Evolutionary conservation across 2,888 invertebrate genomes (phyloP), one percentile per base, ranked within the genome.

Genomic region (Phasia obesa): DNA sequence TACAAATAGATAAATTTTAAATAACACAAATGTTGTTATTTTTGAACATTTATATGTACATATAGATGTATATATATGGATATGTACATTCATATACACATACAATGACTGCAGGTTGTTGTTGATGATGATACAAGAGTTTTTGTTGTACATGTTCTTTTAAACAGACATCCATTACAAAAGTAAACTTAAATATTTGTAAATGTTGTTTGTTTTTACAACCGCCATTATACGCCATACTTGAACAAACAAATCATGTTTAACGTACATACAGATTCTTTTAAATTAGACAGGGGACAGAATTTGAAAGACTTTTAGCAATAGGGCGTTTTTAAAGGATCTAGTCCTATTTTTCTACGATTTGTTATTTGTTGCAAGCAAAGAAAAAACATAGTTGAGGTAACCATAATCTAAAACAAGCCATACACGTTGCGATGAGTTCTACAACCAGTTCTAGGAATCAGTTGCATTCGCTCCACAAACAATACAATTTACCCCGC

Each of bases 101-200:
- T 42, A 51, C 35, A 42, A 70, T 78, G 31, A 47, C 74, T 69
- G 82, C 74, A 70, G 65, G 74, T 70, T 78, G 53, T 75, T 78
- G 31, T 53, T 62, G 49, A 59, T 59, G 35, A 57, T 60, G 21
- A 23, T 17, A 25, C 7, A 15, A 2, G 1, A 59, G 31, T 47
- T 69, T 19, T 74, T 59, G 69, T 60, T 69, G 53, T 79, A 47
- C 19, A 42, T 73, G 64, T 67, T 57, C 25, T 70, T 44, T 70
- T 64, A 77, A 79, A 62, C 82, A 86, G 84, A 84, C 84, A 86
- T 76, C 84, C 84, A 86, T 81, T 84, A 85, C 64, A 74, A 81
- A 85, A 85, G 79, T 69, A 85, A 85, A 84, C 83, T 73, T 82
- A n/a, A n/a, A n/a, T n/a, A 82, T 85, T 85, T 84, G 74, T 60